These are phyloP conservation scores for Eristalis pertinax DNA, from an alignment of 2,888 invertebrate genomes.

Conservation along the genomic window DNA sequence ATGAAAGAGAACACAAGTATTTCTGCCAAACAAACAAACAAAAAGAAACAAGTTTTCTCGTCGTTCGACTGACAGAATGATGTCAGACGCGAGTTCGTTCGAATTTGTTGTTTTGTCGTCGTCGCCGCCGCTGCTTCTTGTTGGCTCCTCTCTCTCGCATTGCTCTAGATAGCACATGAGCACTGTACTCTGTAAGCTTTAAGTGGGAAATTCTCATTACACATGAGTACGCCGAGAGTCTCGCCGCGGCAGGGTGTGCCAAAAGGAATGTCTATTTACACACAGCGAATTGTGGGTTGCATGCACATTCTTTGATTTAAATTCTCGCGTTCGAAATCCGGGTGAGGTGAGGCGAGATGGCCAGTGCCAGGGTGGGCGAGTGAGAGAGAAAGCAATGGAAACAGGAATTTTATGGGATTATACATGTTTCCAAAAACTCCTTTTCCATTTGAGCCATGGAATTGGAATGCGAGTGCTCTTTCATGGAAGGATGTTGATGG, in stretches of 20 bases:
- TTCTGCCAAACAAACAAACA: neutral
- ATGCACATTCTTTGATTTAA: slow-evolving; percentile 43
- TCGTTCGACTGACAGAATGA: neutral
- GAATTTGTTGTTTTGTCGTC: neutral
- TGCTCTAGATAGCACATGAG: neutral
- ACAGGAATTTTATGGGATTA: slow-evolving; percentile 56
- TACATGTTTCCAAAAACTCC: neutral
- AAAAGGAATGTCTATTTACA: slow-evolving; percentile 33
- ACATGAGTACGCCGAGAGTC: slow-evolving; percentile 1
- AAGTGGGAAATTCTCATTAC: neutral
- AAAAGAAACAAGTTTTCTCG: neutral
- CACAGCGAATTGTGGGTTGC: slow-evolving; percentile 23
- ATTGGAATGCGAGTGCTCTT: neutral
- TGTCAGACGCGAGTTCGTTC: neutral
- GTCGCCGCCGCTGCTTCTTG: neutral
- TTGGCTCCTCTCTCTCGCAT: neutral
- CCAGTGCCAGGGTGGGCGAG: neutral
- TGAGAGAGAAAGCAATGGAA: slow-evolving; percentile 7
- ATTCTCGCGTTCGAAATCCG: neutral
- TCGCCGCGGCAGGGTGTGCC: slow-evolving; percentile 55
- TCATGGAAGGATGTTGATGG: neutral
- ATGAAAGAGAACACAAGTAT: neutral
- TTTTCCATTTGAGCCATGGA: neutral
- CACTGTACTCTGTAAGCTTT: neutral
- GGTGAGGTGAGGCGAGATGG: neutral